Conservation (phyloP, 2,888 invertebrate genomes). For the Aethes cnicana region DNA sequence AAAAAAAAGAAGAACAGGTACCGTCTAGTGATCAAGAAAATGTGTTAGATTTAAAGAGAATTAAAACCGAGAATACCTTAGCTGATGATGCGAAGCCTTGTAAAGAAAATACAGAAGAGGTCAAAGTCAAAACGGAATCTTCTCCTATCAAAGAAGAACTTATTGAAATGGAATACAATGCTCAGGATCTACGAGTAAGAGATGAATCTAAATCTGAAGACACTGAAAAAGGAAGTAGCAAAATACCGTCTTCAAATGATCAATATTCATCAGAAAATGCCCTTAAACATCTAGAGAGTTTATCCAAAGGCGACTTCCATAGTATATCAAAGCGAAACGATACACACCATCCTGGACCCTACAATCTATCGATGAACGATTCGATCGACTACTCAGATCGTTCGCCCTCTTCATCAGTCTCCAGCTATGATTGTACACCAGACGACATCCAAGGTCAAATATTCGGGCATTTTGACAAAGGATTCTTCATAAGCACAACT, state of each 20-base stretch:
- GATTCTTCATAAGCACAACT: constrained; percentile 86
- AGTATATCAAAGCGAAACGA: constrained; percentile 59
- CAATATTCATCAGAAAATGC: constrained; percentile 84
- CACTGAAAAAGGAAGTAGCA: constrained; percentile 49
- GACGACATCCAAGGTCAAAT: constrained; percentile 85
- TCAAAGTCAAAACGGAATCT: constrained; percentile 62
- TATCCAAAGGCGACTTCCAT: constrained; percentile 90
- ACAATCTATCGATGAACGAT: constrained; percentile 66
- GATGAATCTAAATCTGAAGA: constrained; percentile 65
- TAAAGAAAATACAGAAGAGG: constrained; percentile 40
- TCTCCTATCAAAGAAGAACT: constrained; percentile 57
- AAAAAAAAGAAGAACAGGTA: constrained; percentile 44
- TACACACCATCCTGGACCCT: constrained; percentile 53
- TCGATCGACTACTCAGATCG: constrained; percentile 74
- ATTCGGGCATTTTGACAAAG: constrained; percentile 88
- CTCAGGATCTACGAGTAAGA: constrained; percentile 66
- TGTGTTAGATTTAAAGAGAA: constrained; percentile 63
- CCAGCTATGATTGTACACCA: constrained; percentile 80
- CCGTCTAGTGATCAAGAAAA: constrained; percentile 56
- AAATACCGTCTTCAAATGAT: constrained; percentile 40
- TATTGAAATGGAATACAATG: constrained; percentile 48
- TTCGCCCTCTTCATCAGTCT: constrained; percentile 83
- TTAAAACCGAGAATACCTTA: constrained; percentile 57
- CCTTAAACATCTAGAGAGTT: constrained; percentile 88
- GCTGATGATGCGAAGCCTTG: constrained; percentile 34